Conservation (phyloP, 2,888 invertebrate genomes). For the Andrena marginata region DNA sequence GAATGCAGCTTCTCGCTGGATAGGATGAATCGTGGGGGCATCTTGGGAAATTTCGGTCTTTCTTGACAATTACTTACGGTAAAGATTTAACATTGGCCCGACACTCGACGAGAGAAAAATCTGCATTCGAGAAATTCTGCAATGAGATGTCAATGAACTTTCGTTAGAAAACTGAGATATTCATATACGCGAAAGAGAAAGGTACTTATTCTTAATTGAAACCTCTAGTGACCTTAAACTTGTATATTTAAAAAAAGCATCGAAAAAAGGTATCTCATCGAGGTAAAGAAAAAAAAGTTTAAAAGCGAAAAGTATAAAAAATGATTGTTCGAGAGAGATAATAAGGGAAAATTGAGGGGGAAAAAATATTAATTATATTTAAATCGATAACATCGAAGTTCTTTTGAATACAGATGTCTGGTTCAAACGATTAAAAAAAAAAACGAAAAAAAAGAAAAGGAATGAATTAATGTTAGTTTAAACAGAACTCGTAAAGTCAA, state of each 20-base stretch:
- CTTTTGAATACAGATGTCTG: slow-evolving; percentile 16
- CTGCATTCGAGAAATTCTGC: slow-evolving; percentile 29
- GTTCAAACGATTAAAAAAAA: slow-evolving; percentile 6
- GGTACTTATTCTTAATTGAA: slow-evolving; percentile 59
- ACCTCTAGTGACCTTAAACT: slow-evolving; percentile 33
- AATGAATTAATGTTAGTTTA: slow-evolving; percentile 11
- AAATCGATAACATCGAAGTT: slow-evolving; percentile 48
- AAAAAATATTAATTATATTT: slow-evolving; percentile 67
- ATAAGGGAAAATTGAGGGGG: slow-evolving; percentile 51
- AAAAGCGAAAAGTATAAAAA: slow-evolving; percentile 53
- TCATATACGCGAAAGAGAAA: slow-evolving; percentile 28
- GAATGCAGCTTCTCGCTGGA: slow-evolving; percentile 15
- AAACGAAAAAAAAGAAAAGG: background rate
- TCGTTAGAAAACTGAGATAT: slow-evolving; percentile 36
- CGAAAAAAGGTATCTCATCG: slow-evolving; percentile 35
- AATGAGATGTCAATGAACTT: slow-evolving; percentile 51
- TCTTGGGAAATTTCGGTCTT: slow-evolving; percentile 27
- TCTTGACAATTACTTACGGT: slow-evolving; percentile 40
- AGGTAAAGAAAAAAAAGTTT: slow-evolving; percentile 58
- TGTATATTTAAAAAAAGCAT: slow-evolving; percentile 36
- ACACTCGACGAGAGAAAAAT: slow-evolving; percentile 12
- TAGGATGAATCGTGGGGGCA: slow-evolving; percentile 12
- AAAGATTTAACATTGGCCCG: slow-evolving; percentile 18
- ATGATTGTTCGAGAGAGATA: slow-evolving; percentile 29
- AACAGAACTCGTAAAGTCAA: slow-evolving; percentile 5